phyloP scores from a whole-genome alignment of 2,888 invertebrate species.

The Panorpa germanica region DNA sequence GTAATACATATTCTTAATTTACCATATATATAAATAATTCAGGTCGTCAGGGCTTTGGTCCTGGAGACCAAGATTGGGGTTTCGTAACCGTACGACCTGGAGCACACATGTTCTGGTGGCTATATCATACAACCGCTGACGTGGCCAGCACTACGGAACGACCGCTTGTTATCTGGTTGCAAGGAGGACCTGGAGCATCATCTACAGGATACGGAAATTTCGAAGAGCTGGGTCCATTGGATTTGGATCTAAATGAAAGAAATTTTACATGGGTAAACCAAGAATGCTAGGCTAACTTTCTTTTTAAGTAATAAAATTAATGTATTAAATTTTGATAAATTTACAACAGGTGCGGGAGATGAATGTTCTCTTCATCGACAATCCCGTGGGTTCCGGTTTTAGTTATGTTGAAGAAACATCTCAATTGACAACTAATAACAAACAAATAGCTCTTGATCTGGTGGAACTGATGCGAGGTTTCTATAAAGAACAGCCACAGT shows the following conservation, averaged over 20 bases:
- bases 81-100: constrained; percentile 51
- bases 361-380: constrained; percentile 75
- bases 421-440: constrained; percentile 33
- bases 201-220: constrained; percentile 78
- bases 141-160: constrained; percentile 37
- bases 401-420: constrained; percentile 47
- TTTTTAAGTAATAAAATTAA: constrained; percentile 2
- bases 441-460: constrained; percentile 55
- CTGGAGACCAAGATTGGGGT: constrained; percentile 51
- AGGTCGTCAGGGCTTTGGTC: constrained; percentile 36
- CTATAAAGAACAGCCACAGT: constrained; percentile 43
- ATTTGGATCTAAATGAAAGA: constrained; percentile 43
- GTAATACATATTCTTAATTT: no score
- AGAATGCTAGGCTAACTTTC: constrained; percentile 1
- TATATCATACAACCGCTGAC: constrained; percentile 53
- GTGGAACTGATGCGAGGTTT: constrained; percentile 51
- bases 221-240: constrained; percentile 60
- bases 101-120: constrained; percentile 78
- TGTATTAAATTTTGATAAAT: not conserved
- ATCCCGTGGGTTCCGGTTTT: constrained; percentile 77
- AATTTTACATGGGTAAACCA: constrained; percentile 52
- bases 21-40: no score
- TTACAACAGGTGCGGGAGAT: constrained; percentile 43
- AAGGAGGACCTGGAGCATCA: constrained; percentile 72
- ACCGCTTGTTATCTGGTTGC: constrained; percentile 73